These are phyloP conservation scores for Leptinotarsa undecemlineata DNA, from an alignment of 1,140 invertebrate species.

Conservation along the genomic window DNA sequence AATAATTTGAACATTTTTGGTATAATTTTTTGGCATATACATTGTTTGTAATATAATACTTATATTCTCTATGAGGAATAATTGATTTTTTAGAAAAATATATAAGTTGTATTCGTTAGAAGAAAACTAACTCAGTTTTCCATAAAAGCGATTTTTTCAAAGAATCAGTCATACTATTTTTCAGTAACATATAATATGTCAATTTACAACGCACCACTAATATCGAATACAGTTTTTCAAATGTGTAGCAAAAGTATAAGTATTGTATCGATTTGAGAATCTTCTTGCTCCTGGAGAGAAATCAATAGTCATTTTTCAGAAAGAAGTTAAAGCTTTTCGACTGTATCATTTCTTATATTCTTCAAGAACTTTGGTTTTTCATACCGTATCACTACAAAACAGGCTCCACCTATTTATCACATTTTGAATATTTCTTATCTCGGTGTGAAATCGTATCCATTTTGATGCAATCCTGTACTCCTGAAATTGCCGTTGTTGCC, in stretches of 20 bases:
- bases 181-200: background rate
- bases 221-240: slow-evolving; percentile 1
- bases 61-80: too few species aligned
- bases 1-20: slow-evolving; percentile 23
- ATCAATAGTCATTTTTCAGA: too few species aligned
- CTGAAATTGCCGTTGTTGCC: slow-evolving; percentile 46
- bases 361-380: background rate
- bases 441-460: slow-evolving; percentile 50
- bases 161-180: too few species aligned
- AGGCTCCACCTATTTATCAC: background rate
- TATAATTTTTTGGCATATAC: slow-evolving; percentile 12
- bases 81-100: too few species aligned
- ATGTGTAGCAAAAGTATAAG: too few species aligned
- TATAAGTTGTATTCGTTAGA: too few species aligned
- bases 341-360: background rate
- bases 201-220: slow-evolving; percentile 1
- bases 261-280: too few species aligned
- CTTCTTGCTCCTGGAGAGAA: too few species aligned
- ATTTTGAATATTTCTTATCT: slow-evolving; percentile 37
- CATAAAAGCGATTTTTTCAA: too few species aligned
- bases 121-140: too few species aligned
- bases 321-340: background rate
- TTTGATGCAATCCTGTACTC: slow-evolving; percentile 43
- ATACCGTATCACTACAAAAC: background rate
- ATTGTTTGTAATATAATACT: too few species aligned